These are phyloP conservation scores for Plutomurus gul DNA, from an alignment of 1,140 invertebrate genomes.

Conservation along the genomic window DNA sequence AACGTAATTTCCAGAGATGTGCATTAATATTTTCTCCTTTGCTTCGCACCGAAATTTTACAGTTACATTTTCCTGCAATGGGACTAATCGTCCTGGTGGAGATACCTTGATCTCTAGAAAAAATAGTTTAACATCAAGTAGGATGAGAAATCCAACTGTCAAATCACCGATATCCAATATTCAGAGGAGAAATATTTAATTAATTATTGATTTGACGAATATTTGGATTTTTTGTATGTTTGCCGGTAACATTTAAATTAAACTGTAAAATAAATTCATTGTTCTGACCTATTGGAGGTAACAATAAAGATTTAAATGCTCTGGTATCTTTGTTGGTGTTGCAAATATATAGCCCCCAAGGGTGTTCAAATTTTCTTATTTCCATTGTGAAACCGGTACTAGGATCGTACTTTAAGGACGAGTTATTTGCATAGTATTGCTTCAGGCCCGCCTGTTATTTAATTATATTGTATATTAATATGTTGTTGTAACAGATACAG, in stretches of 20 bases:
- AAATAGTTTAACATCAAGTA: no score
- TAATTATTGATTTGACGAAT: no score
- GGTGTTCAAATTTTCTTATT: background rate
- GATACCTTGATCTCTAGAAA: background rate
- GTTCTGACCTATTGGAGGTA: background rate
- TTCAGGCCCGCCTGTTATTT: background rate
- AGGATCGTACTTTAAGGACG: background rate
- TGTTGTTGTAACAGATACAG: background rate
- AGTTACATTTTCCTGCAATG: background rate
- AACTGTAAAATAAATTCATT: background rate
- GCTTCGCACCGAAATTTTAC: background rate
- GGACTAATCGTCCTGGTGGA: background rate
- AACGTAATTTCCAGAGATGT: background rate
- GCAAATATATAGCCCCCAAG: slow-evolving; percentile 4
- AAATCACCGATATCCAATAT: no score
- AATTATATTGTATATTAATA: background rate
- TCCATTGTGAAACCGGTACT: background rate
- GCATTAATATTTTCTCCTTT: background rate
- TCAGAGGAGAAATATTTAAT: no score
- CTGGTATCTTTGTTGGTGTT: background rate
- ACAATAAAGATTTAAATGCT: background rate
- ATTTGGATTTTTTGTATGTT: background rate
- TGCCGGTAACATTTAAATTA: background rate
- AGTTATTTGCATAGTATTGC: background rate
- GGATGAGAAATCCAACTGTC: no score